Evolutionary conservation across 2,888 invertebrate species (phyloP).

Genomic region (Acholoe squamosa): DNA sequence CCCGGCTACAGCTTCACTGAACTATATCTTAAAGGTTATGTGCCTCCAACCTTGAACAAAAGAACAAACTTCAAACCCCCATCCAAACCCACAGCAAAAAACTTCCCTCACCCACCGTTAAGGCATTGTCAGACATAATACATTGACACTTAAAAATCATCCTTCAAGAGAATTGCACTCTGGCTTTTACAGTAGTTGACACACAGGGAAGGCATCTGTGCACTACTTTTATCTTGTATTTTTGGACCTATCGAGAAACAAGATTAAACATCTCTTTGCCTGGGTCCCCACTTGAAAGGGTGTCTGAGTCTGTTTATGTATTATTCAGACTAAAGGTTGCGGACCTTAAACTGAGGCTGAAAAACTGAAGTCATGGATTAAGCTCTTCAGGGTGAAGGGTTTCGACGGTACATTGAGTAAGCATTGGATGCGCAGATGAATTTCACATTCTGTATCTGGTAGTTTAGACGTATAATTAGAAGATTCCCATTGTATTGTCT

Average conservation of each 20-base stretch:
- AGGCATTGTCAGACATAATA: neutral
- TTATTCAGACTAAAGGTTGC: neutral
- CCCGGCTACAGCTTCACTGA: no score
- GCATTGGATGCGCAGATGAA: no score
- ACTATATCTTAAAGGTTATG: neutral
- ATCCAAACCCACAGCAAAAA: neutral
- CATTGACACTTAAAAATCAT: neutral
- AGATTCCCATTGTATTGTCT: no score
- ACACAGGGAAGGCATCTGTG: no score
- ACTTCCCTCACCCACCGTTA: neutral
- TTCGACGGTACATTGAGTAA: no score
- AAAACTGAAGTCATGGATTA: no score
- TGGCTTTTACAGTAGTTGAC: no score
- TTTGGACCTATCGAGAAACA: neutral
- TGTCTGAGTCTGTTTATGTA: neutral
- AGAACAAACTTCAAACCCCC: neutral
- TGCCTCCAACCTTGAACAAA: neutral
- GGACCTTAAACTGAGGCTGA: no score
- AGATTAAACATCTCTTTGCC: slow-evolving; percentile 1
- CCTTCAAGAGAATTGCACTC: no score
- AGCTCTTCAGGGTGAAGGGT: no score
- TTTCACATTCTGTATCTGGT: no score
- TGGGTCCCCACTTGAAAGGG: slow-evolving; percentile 12
- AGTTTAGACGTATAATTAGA: no score
- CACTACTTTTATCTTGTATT: neutral